phyloP scores from a whole-genome alignment of 2,113 vertebrate species.

The Uria lomvia region DNA sequence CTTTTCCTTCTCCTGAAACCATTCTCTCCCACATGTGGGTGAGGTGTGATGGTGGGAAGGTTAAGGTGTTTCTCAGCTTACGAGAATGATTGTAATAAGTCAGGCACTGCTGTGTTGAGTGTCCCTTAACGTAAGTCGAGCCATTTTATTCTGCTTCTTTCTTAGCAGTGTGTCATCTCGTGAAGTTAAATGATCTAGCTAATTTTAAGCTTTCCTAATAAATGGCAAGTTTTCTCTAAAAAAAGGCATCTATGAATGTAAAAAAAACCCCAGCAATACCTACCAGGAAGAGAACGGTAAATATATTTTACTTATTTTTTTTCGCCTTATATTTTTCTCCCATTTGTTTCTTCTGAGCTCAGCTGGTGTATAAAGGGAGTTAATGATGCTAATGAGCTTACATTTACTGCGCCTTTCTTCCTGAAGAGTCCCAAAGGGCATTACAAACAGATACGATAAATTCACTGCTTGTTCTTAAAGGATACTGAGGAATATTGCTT shows the following conservation, averaged over 20 bases:
- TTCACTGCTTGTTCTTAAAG: slow-evolving; percentile 23
- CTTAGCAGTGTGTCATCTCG: not conserved
- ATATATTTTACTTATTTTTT: not conserved
- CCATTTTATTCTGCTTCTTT: not conserved
- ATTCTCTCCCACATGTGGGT: accelerated
- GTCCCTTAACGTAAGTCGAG: not conserved
- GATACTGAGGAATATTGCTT: slow-evolving; percentile 5
- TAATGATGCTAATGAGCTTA: slow-evolving; percentile 71
- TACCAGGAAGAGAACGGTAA: not conserved
- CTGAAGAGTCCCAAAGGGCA: slow-evolving; percentile 55
- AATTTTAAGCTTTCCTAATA: not conserved
- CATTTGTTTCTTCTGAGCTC: slow-evolving; percentile 52
- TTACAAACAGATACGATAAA: slow-evolving; percentile 53
- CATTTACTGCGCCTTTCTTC: slow-evolving; percentile 32
- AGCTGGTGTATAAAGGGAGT: slow-evolving; percentile 63
- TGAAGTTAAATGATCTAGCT: not conserved
- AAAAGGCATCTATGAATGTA: not conserved
- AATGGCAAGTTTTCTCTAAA: not conserved
- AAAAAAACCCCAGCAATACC: not conserved
- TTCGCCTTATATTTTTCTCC: not conserved
- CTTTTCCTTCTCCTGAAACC: not conserved
- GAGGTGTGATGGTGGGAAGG: not conserved
- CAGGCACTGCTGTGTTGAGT: not conserved
- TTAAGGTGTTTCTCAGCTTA: not conserved
- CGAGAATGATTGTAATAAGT: not conserved